phyloP scores from a whole-genome alignment of 2,888 invertebrate species.

The Eilema caniola region DNA sequence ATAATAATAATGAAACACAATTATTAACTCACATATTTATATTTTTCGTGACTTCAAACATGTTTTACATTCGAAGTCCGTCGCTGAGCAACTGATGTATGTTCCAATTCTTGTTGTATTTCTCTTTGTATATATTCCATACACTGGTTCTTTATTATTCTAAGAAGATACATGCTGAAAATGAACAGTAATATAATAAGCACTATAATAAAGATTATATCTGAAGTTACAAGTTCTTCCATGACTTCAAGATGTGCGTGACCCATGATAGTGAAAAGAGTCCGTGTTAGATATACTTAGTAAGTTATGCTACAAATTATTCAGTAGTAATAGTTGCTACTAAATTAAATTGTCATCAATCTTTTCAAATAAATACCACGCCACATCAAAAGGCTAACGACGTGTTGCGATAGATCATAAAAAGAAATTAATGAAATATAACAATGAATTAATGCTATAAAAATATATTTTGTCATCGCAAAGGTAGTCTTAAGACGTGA shows the following conservation, averaged over 20 bases:
- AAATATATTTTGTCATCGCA: no score
- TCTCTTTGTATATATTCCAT: conserved; percentile 55
- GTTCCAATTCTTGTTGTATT: conserved; percentile 54
- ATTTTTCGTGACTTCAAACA: conserved; percentile 20
- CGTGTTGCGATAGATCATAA: conserved; percentile 9
- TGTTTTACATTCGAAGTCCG: conserved; percentile 27
- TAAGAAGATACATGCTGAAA: conserved; percentile 52
- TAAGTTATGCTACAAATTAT: conserved; percentile 38
- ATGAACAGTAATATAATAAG: conserved; percentile 53
- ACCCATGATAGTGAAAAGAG: conserved; percentile 39
- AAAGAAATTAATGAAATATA: no score
- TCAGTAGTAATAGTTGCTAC: conserved; percentile 27
- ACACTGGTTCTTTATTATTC: conserved; percentile 53
- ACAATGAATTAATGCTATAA: no score
- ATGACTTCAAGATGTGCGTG: conserved; percentile 68
- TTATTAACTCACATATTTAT: conserved; percentile 27
- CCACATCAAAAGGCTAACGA: conserved; percentile 26
- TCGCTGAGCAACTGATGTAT: conserved; percentile 23
- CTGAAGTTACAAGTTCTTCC: conserved; percentile 56
- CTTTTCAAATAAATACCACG: conserved; percentile 13
- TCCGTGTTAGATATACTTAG: conserved; percentile 32
- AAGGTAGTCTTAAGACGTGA: no score
- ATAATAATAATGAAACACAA: conserved; percentile 5
- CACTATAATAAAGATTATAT: conserved; percentile 56
- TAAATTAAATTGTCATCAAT: conserved; percentile 34